phyloP scores from a whole-genome alignment of 2,797 vertebrate species.

The Pseudochirops cupreus region DNA sequence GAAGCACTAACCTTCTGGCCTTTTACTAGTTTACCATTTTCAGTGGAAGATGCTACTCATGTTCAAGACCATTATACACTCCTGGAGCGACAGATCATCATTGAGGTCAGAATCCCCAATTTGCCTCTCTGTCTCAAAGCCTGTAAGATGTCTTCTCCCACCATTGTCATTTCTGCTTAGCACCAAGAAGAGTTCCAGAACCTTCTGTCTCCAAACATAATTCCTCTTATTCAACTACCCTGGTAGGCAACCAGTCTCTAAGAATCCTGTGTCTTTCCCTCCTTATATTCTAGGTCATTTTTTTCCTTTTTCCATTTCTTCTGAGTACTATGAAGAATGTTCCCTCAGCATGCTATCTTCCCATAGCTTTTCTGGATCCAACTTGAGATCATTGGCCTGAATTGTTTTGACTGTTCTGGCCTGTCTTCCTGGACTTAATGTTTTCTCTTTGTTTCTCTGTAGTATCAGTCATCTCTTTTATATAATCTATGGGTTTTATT shows the following conservation, averaged over 20 bases:
- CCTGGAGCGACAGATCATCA: conserved; percentile 96
- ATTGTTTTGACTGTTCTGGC: conserved; percentile 28
- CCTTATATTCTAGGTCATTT: not conserved
- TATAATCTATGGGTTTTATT: not conserved
- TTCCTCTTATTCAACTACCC: not conserved
- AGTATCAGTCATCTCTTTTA: conserved; percentile 12
- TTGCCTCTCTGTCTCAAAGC: conserved; percentile 4
- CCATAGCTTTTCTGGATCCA: conserved; percentile 12
- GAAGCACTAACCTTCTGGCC: conserved; percentile 72
- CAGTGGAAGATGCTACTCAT: conserved; percentile 90
- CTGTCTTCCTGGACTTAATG: not conserved
- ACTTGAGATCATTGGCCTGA: not conserved
- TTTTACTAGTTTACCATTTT: conserved; percentile 89
- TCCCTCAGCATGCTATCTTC: conserved; percentile 20
- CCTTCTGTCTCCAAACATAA: not conserved
- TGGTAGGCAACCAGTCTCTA: not conserved
- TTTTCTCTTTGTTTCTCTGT: not conserved
- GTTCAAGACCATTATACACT: conserved; percentile 96
- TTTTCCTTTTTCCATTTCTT: not conserved
- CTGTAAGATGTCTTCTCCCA: not conserved
- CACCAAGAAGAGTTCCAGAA: not conserved
- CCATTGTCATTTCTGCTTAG: not conserved
- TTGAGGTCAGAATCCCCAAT: conserved; percentile 89
- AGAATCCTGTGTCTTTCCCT: conserved; percentile 30
- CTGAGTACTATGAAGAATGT: not conserved